These are phyloP conservation scores for Ferrisia virgata DNA, from an alignment of 2,888 invertebrate species.

Conservation along the genomic window DNA sequence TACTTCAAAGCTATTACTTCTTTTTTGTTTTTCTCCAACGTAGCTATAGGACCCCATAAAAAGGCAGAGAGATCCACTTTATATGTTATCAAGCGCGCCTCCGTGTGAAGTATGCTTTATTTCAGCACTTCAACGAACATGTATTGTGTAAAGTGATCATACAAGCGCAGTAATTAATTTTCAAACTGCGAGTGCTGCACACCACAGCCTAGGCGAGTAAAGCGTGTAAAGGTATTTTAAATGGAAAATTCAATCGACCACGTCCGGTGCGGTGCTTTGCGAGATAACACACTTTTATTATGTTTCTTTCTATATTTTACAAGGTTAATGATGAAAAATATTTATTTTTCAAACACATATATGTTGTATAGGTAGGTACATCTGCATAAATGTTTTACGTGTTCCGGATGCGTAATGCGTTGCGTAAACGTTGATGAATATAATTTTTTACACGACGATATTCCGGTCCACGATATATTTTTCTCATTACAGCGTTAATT, in stretches of 20 bases:
- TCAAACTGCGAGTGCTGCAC: neutral
- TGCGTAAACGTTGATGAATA: no score
- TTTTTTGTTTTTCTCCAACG: neutral
- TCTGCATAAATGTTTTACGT: no score
- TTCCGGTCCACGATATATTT: no score
- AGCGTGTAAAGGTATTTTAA: no score
- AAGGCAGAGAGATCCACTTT: neutral
- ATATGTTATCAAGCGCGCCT: neutral
- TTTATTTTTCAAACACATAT: neutral
- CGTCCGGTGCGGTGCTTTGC: neutral
- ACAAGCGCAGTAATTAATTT: neutral
- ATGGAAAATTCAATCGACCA: neutral
- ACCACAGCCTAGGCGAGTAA: neutral
- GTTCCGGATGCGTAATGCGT: no score
- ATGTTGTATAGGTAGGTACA: no score
- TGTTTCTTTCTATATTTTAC: neutral
- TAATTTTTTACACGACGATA: no score
- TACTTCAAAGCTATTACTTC: neutral
- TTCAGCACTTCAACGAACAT: neutral
- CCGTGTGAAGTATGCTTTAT: neutral
- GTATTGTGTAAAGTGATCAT: neutral
- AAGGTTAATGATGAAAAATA: neutral
- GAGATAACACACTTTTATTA: neutral
- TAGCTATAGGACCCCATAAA: no score
- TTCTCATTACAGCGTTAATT: no score